Evolutionary conservation across 2,113 vertebrate genomes (phyloP), one percentile per base, ranked within the genome.

Genomic region (Cyanistes caeruleus): DNA sequence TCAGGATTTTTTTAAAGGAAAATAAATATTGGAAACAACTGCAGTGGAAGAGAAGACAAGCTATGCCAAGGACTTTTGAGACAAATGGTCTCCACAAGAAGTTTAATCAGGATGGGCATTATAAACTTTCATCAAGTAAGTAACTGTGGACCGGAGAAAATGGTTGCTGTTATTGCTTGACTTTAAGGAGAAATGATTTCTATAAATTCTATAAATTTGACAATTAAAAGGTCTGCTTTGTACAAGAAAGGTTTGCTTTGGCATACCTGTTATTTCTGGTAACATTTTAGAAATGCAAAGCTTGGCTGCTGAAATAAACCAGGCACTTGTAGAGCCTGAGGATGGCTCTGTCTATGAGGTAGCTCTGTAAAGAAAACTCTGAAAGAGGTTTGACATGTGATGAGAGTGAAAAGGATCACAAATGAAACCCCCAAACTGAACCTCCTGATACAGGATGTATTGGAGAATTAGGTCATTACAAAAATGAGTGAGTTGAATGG

Each of bases 401-500:
- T 62, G 75, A 80, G 58, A 76, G 51, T 27, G 33, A 79, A 85
- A 92, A 76, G 37, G 59, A 83, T 65, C 41, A 35, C 25, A 90
- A 80, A 79, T 51, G 37, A 83, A 91, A 83, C 28, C 37, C 37
- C 56, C 74, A 87, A 13, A 79, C 62, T 62, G 67, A 88, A 80
- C 28, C 49, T 90, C 63, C 74, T 77, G 33, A 65, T 83, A 58
- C 58, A 92, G 85, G 67, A 94, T 76, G 59, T 41, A 83, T 64
- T 3, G 2, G 28, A 88, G 79, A 95, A 93, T 65, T 92, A 96
- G 88, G 67, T 93, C 72, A 62, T 92, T 88, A 93, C 53, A 86
- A 51, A 91, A 94, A 86, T 84, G 70, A 30, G 37, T 92, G 63
- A 8, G 49, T 72, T 95, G 92, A 97, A 95, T 94, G 89, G 73